These are phyloP conservation scores for Paraplagusia blochii DNA, from an alignment of 2,113 vertebrate genomes.

Conservation along the genomic window DNA sequence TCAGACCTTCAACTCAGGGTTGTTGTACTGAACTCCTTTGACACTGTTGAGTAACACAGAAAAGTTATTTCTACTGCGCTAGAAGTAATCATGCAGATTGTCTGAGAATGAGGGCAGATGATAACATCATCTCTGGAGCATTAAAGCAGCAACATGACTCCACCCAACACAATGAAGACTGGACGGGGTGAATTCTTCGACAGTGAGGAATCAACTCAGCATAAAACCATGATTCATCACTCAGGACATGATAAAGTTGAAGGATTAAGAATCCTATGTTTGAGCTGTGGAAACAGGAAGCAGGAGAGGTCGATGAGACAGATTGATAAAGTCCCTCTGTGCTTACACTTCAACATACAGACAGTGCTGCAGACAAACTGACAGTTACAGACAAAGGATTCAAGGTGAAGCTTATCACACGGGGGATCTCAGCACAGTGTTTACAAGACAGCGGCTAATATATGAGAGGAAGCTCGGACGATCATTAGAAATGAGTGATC, in stretches of 20 bases:
- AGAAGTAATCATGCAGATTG: conserved; percentile 55
- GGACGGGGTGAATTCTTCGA: too few species aligned
- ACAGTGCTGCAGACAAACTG: conserved; percentile 29
- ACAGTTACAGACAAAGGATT: conserved; percentile 31
- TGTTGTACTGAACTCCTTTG: neutral
- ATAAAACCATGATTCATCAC: too few species aligned
- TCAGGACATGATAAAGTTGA: too few species aligned
- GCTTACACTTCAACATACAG: conserved; percentile 30
- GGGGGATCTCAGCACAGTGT: conserved; percentile 70
- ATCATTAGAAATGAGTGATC: conserved; percentile 8
- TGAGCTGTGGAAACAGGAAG: conserved; percentile 5
- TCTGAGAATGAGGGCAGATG: conserved; percentile 39
- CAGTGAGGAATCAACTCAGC: too few species aligned
- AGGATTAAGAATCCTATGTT: too few species aligned
- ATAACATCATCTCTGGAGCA: conserved; percentile 37
- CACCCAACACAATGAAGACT: conserved; percentile 1
- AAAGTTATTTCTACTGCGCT: conserved; percentile 25
- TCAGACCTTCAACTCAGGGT: conserved; percentile 42
- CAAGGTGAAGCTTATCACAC: conserved; percentile 61
- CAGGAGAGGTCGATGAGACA: conserved; percentile 16
- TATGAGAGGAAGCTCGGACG: conserved; percentile 33
- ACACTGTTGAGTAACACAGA: conserved; percentile 7
- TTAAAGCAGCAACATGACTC: neutral
- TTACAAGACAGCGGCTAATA: conserved; percentile 63
- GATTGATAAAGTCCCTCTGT: conserved; percentile 20